These are phyloP conservation scores for Amorpha juglandis DNA, from an alignment of 2,888 invertebrate species.

Conservation along the genomic window DNA sequence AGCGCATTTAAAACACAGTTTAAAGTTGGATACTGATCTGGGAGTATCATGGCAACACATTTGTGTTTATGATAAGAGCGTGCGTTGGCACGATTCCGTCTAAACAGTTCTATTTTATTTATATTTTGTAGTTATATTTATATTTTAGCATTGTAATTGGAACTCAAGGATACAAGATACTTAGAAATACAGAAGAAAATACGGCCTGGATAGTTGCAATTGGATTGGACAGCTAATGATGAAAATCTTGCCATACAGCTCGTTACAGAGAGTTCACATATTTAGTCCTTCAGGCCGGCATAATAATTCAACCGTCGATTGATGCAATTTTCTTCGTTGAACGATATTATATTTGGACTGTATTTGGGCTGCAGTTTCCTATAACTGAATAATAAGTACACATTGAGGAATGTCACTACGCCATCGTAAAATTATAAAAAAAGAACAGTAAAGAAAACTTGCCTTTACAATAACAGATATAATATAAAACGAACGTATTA, in stretches of 20 bases:
- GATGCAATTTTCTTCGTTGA: too few relatives aligned
- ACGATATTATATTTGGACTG: too few relatives aligned
- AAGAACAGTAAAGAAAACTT: background rate
- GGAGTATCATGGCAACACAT: slow-evolving; percentile 10
- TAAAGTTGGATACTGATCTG: slow-evolving; percentile 35
- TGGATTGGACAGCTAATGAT: too few relatives aligned
- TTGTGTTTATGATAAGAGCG: slow-evolving; percentile 2
- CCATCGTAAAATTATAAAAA: background rate
- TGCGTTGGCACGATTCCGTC: background rate
- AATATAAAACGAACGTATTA: background rate
- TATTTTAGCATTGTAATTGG: background rate
- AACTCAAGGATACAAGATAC: too few relatives aligned
- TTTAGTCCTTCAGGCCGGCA: too few relatives aligned
- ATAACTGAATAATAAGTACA: background rate
- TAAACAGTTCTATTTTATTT: background rate
- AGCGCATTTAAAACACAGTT: slow-evolving; percentile 49
- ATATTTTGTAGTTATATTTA: background rate
- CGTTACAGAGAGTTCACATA: too few relatives aligned
- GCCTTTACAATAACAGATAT: background rate
- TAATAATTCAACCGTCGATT: too few relatives aligned
- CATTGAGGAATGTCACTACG: background rate
- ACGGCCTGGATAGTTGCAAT: too few relatives aligned
- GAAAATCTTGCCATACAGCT: too few relatives aligned
- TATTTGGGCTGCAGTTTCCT: too few relatives aligned
- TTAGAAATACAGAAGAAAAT: too few relatives aligned